phyloP scores from a whole-genome alignment of 1,140 invertebrate species.

The Sycophaga agraensis region DNA sequence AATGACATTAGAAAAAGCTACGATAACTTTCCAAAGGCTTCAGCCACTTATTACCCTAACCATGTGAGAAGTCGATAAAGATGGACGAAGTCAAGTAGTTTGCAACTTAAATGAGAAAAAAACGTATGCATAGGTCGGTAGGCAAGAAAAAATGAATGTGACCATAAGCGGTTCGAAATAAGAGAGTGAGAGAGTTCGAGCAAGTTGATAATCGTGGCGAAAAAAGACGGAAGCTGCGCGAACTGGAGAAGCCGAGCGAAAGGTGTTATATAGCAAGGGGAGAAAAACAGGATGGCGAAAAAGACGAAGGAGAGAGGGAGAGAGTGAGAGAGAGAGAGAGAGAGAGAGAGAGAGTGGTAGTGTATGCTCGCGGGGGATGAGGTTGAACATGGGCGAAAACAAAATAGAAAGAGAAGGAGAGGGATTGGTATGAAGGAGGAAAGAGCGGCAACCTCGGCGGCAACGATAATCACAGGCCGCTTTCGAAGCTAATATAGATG shows the following conservation, averaged over 20 bases:
- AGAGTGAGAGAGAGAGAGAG: constrained; percentile 4
- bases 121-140: too few species aligned
- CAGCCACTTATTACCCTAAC: too few species aligned
- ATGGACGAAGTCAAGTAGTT: too few species aligned
- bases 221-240: constrained; percentile 46
- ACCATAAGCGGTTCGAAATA: too few species aligned
- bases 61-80: too few species aligned
- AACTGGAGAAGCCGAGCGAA: constrained; percentile 17
- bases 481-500: constrained; percentile 61
- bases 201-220: constrained; percentile 40
- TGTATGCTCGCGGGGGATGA: neutral
- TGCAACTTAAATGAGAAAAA: neutral
- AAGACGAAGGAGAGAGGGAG: constrained; percentile 11
- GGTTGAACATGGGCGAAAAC: neutral
- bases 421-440: neutral
- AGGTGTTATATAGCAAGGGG: constrained; percentile 21
- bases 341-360: constrained; percentile 5
- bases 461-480: constrained; percentile 59
- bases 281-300: too few species aligned
- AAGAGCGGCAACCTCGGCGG: constrained; percentile 53
- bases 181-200: neutral
- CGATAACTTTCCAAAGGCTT: too few species aligned
- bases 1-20: too few species aligned
- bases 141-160: too few species aligned
- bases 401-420: neutral